These are phyloP conservation scores for Montifringilla adamsi DNA, from an alignment of 2,113 vertebrate species.

Conservation along the genomic window DNA sequence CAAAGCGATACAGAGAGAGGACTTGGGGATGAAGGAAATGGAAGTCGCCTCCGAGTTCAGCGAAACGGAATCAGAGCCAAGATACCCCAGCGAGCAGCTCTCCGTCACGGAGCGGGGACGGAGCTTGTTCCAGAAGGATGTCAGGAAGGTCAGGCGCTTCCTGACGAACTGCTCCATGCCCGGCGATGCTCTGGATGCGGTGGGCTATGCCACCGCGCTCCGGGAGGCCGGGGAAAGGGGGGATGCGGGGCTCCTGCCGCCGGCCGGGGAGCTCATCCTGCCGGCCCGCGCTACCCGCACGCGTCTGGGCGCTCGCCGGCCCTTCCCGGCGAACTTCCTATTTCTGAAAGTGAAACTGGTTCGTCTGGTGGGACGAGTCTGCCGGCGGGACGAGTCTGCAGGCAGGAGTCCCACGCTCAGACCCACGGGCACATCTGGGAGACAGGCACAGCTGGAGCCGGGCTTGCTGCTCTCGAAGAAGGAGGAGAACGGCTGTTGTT, in stretches of 20 bases:
- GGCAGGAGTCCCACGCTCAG: slow-evolving; percentile 13
- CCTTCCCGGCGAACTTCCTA: slow-evolving; percentile 18
- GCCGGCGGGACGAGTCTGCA: slow-evolving; percentile 1
- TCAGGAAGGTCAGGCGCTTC: slow-evolving; percentile 79
- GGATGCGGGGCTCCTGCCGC: neutral
- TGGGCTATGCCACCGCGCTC: neutral
- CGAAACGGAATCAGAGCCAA: slow-evolving; percentile 16
- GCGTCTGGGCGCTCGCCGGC: slow-evolving; percentile 25
- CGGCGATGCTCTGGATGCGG: rapidly evolving
- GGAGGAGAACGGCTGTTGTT: neutral
- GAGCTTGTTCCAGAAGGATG: slow-evolving; percentile 86
- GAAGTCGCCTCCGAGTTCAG: slow-evolving; percentile 30
- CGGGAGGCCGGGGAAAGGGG: neutral
- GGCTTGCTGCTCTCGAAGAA: neutral
- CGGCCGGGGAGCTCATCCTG: neutral
- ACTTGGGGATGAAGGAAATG: slow-evolving; percentile 53
- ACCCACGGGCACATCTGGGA: slow-evolving; percentile 45
- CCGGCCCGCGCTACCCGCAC: neutral
- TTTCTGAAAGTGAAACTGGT: slow-evolving; percentile 66
- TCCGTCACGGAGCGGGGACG: slow-evolving; percentile 74
- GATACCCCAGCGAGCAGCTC: slow-evolving; percentile 9
- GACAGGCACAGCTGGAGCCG: neutral
- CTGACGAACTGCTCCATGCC: slow-evolving; percentile 86
- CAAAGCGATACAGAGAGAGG: slow-evolving; percentile 77
- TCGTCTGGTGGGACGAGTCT: slow-evolving; percentile 45